Evolutionary conservation across 1,140 invertebrate genomes (phyloP), one percentile per base, ranked within the genome.

Genomic region (Solen grandis): DNA sequence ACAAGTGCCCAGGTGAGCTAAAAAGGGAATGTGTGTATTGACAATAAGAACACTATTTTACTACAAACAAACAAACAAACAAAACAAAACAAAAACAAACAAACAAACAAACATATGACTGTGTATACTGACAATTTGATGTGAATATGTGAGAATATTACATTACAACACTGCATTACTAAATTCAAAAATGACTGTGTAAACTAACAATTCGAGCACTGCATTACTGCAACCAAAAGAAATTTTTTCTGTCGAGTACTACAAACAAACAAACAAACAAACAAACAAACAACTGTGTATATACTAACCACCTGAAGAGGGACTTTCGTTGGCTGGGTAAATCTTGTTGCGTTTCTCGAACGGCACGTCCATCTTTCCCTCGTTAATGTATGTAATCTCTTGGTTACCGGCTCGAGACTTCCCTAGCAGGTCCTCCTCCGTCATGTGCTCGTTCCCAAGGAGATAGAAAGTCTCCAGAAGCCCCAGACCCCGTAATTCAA

Each of bases 381-480:
- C 79, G 27, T 84, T 82, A 19, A 84, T 73, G 63, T 57, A 78
- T 16, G 79, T 68, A 16, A 86, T 68, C 4, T 86, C 80, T 41
- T 75, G 62, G 59, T 77, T 66, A 19, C 60, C 69, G 22, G 54
- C 29, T 50, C 65, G 82, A 5, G 78, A 59, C 35, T 82, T 55
- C 14, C 84, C 84, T 27, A 73, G 52, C 29, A 86, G 33, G 14
- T 83, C 84, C 10, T 86, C 85, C n/a, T 80, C 62, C 35, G 80
- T 60, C 0, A 72, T 68, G 2, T 38, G n/a, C 52, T 83, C 65
- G 35, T 89, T 88, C 41, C 72, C 76, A 10, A 90, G 81, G 50
- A 93, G 84, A 78, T 91, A 93, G 81, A 90, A 92, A 0, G 92
- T 93, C 46, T 87, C 84, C 87, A 93, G 87, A 0, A 79, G 57